Percentiles rank a stretch among this genome's conserved stretches.
Evolutionary conservation across 2,888 invertebrate genomes (phyloP).

Genomic region (Oligia fasciuncula): DNA sequence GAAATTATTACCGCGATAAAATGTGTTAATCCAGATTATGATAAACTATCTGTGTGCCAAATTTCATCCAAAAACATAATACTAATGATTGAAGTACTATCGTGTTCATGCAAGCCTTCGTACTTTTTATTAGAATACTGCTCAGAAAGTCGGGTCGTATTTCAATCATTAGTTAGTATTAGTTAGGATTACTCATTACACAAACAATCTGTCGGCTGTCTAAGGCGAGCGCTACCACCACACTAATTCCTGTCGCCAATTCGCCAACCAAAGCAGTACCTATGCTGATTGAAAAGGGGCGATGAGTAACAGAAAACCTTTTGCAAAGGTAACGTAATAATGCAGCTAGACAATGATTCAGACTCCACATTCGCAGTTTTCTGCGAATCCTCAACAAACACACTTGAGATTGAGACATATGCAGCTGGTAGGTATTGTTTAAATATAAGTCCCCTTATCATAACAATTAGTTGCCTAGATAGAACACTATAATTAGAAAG

Average conservation of each 20-base stretch:
- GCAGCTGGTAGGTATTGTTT: constrained; percentile 10
- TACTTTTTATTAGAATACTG: no score
- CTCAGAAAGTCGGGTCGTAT: no score
- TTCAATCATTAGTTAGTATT: no score
- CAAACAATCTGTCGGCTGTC: not conserved
- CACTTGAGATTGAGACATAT: not conserved
- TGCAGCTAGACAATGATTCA: constrained; percentile 18
- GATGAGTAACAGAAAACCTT: not conserved
- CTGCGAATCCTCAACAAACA: constrained; percentile 19
- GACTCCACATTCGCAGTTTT: not conserved
- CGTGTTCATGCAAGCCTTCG: no score
- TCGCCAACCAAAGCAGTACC: not conserved
- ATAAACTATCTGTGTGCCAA: no score
- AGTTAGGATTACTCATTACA: not conserved
- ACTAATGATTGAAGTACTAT: no score
- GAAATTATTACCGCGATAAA: no score
- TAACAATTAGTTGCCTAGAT: not conserved
- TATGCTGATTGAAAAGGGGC: not conserved
- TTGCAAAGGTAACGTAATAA: not conserved
- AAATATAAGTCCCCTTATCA: constrained; percentile 21
- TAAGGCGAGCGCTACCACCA: not conserved
- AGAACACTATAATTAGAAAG: not conserved
- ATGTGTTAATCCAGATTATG: no score
- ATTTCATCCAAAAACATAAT: no score
- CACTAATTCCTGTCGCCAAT: not conserved